Percentiles rank a stretch among this genome's conserved stretches.
Evolutionary conservation across 2,888 invertebrate species (phyloP).

Genomic region (Perdita meconis): DNA sequence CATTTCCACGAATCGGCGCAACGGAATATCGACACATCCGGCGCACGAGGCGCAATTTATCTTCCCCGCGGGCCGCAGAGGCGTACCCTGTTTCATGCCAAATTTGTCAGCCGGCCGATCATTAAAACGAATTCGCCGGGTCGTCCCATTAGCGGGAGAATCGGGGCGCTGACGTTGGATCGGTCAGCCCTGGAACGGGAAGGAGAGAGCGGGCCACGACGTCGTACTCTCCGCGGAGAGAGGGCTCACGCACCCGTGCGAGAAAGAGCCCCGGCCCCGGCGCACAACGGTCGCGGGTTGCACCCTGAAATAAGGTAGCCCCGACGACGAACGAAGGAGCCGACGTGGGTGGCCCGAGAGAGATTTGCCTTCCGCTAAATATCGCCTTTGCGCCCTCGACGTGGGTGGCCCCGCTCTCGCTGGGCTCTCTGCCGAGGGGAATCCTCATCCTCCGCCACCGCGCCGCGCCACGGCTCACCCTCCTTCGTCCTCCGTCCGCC

Average conservation of each 20-base stretch:
- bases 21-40: constrained; percentile 24
- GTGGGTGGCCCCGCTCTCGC: constrained; percentile 78
- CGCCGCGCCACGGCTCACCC: constrained; percentile 49
- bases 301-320: constrained; percentile 79
- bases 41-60: constrained; percentile 23
- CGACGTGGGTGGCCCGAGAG: constrained; percentile 82
- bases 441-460: constrained; percentile 61
- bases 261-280: constrained; percentile 35
- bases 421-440: constrained; percentile 63
- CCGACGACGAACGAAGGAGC: constrained; percentile 74
- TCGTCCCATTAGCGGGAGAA: constrained; percentile 48
- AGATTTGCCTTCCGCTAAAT: constrained; percentile 84
- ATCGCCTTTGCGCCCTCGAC: constrained; percentile 83
- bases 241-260: constrained; percentile 41
- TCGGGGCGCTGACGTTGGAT: constrained; percentile 31
- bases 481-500: constrained; percentile 42
- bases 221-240: constrained; percentile 10
- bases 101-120: constrained; percentile 53
- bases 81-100: constrained; percentile 33
- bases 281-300: constrained; percentile 55
- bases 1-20: constrained; percentile 2
- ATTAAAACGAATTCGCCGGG: constrained; percentile 44
- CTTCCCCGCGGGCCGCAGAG: constrained; percentile 9
- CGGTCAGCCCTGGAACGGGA: constrained; percentile 46
- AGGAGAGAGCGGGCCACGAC: background rate